Conservation (phyloP, 2,113 vertebrate genomes). For the Anguilla rostrata region DNA sequence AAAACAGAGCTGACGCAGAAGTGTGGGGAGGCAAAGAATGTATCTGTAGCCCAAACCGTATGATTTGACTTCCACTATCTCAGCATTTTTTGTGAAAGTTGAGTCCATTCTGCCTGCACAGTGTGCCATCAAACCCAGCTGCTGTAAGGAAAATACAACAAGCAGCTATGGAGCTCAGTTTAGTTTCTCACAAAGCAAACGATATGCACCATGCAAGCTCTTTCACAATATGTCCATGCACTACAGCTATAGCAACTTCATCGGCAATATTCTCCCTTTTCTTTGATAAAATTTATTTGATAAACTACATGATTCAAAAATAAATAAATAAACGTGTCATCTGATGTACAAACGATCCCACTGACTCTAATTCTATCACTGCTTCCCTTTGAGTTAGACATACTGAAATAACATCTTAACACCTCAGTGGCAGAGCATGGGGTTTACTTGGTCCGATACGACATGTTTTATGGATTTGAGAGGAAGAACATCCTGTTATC, state of each 20-base stretch:
- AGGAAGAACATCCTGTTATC: background rate
- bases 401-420: slow-evolving; percentile 9
- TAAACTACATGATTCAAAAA: background rate
- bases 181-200: background rate
- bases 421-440: background rate
- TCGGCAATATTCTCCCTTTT: slow-evolving; percentile 4
- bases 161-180: background rate
- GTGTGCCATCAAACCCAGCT: background rate
- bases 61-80: background rate
- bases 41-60: too few species aligned
- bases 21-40: too few species aligned
- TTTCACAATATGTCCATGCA: background rate
- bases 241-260: background rate
- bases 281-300: background rate
- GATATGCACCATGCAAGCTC: background rate
- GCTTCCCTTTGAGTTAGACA: background rate
- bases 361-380: slow-evolving; percentile 13
- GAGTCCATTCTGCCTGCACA: background rate
- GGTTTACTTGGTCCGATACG: background rate
- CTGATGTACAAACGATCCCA: slow-evolving; percentile 6
- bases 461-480: background rate
- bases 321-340: slow-evolving; percentile 14
- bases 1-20: too few species aligned
- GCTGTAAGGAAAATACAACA: background rate
- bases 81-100: background rate